Evolutionary conservation across 1,140 invertebrate genomes (phyloP), one percentile per base, ranked within the genome.

Genomic region (Caenorhabditis latens): DNA sequence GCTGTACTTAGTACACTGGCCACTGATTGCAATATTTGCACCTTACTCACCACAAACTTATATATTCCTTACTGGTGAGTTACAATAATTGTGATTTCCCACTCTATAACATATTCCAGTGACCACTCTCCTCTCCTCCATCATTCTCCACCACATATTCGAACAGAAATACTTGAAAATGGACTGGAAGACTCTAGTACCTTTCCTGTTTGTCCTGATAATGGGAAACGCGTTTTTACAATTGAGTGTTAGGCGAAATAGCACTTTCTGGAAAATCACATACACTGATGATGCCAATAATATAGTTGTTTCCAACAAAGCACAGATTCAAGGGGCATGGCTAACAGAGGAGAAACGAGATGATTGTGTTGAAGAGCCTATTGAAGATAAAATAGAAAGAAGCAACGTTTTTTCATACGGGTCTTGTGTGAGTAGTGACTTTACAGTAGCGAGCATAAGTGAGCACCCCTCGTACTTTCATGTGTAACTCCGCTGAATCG

Each of bases 1-100:
- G 14, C 3, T 85, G 0, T 85, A 85, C 43, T 65, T 85, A 9
- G 71, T 79, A 53, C 71, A 79, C 53, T 79, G 71, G 71, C 71
- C 71, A 3, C 53, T 79, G 21, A 79, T 50, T 42, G 71, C 19
- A 7, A 48, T 79, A 32, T 79, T 79, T 46, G 19, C 53, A 4
- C 21, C 71, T 8, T 9, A 4, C 1, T 21, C 71, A 8, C 14
- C 53, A 11, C 50, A 53, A 53, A 13, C 4, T 11, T 13, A 79
- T 24, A 24, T 79, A 14, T 79, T 79, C n/a, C 53, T 46, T 50
- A 79, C 53, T 4, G 24, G 71, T 79, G 14, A 50, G 71, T 79
- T 19, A 19, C 14, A 32, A 2, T 46, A 19, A 1, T 3, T 19
- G 9, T 46, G 2, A 43, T 3, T 63, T 79, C 16, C 11, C 21